Base-by-base conservation (phyloP, 2,888 invertebrate species). In the Eueremaeus valkanovi region DNA sequence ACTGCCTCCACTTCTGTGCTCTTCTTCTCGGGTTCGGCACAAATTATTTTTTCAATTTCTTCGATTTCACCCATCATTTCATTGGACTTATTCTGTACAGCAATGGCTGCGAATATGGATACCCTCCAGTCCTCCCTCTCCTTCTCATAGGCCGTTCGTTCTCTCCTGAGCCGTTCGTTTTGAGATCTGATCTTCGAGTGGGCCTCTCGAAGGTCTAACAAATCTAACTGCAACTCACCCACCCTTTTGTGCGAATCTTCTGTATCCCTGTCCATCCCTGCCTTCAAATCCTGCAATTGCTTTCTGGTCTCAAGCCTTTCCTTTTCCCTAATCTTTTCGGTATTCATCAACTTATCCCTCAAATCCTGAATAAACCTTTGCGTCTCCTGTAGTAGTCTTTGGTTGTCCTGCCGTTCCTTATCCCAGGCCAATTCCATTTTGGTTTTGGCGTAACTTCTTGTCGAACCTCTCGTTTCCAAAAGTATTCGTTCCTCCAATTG, bases 391-490 rank as follows among this genome's bases (percentile, higher is more conserved):
- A 95, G 84, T 51, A 95, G 84, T n/a, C 93, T 86, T 80, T 93
- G 93, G 81, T 93, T 93, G 81, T 95, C 94, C 83, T 93, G 93
- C 29, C 95, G 87, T 83, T 95, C 95, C 82, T 93, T 95, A 81
- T 93, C 93, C 95, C 95, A 95, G 0, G 93, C 92, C 21, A 95
- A 85, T 83, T 95, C 94, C 87, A 95, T 89, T 73, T 92, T 89
- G 1, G 94, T 92, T 81, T 91, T 90, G 3, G 93, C 94, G 0
- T 92, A 91, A 78, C 93, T 90, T 81, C 93, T 90, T 9, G 79
- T 79, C 0, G 92, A 90, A 77, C 94, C 86, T 0, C 94, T 93
- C 8, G 91, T 90, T 1, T 78, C 76, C 21, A 89, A 89, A 36
- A 95, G 85, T 73, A 93, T 87, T 61, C 92, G 88, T 84, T 95